These are phyloP conservation scores for Leptoclinus maculatus DNA, from an alignment of 2,797 vertebrate species.

Conservation along the genomic window DNA sequence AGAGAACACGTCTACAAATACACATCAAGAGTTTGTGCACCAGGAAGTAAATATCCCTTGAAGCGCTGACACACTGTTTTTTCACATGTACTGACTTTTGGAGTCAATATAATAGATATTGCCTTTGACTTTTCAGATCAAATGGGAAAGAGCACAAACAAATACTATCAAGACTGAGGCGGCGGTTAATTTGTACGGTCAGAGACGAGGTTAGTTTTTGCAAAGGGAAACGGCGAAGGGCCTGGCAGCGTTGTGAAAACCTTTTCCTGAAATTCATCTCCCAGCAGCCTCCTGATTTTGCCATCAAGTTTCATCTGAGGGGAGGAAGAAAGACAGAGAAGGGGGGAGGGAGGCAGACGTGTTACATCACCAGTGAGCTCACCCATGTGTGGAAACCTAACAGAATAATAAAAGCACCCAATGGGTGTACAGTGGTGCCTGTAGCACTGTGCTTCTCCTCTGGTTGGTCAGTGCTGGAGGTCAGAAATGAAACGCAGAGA, in stretches of 20 bases:
- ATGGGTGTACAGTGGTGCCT: background rate
- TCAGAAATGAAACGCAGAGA: background rate
- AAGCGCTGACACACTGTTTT: background rate
- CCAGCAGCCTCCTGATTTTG: slow-evolving; percentile 88
- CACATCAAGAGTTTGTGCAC: background rate
- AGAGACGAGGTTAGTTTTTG: slow-evolving; percentile 7
- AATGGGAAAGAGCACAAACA: background rate
- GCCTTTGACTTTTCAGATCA: background rate
- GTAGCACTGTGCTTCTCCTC: background rate
- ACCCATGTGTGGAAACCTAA: slow-evolving; percentile 58
- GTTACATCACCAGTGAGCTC: slow-evolving; percentile 76
- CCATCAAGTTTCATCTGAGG: slow-evolving; percentile 90
- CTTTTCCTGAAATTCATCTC: slow-evolving; percentile 92
- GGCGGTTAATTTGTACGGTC: background rate
- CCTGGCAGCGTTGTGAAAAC: slow-evolving; percentile 60
- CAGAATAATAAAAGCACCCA: background rate
- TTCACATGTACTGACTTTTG: background rate
- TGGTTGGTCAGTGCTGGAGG: background rate
- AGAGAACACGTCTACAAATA: background rate
- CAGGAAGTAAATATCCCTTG: background rate
- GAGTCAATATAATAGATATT: background rate
- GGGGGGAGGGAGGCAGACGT: slow-evolving; percentile 30
- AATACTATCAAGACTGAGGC: background rate
- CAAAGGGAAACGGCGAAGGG: background rate
- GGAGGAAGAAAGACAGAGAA: slow-evolving; percentile 58